Conservation (phyloP, 2,113 vertebrate genomes). For the Paratilapia polleni region DNA sequence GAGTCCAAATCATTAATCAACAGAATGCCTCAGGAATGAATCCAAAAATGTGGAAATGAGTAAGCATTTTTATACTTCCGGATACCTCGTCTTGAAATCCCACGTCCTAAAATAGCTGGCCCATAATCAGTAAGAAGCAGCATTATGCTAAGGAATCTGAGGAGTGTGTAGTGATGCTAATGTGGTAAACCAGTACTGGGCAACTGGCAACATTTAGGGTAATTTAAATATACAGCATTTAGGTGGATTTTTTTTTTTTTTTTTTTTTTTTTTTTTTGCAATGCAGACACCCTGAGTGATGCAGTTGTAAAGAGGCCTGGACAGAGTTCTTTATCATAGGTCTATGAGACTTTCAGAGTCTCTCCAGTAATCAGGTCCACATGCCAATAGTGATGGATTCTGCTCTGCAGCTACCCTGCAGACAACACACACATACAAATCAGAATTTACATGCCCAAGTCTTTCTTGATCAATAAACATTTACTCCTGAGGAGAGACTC, state of each 20-base stretch:
- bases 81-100: not conserved
- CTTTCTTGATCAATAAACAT: constrained; percentile 80
- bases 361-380: constrained; percentile 79
- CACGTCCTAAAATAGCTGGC: not conserved
- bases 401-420: constrained; percentile 40
- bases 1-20: not conserved
- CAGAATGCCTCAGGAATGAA: not conserved
- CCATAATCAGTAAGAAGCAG: not conserved
- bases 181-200: not conserved
- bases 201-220: not conserved
- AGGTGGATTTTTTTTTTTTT: not conserved
- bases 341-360: constrained; percentile 77
- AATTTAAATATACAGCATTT: fast-evolving
- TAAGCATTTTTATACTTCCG: too few species aligned
- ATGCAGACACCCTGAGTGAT: constrained; percentile 80
- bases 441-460: constrained; percentile 76
- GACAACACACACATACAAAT: constrained; percentile 71
- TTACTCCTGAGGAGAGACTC: constrained; percentile 68
- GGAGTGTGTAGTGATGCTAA: too few species aligned
- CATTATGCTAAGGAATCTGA: fast-evolving
- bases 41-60: not conserved
- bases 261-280: too few species aligned
- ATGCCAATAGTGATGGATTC: constrained; percentile 85
- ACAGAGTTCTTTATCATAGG: constrained; percentile 80
- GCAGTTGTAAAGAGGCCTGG: constrained; percentile 71